These are phyloP conservation scores for Cyprinodon tularosa DNA, from an alignment of 2,113 vertebrate genomes.

Conservation along the genomic window DNA sequence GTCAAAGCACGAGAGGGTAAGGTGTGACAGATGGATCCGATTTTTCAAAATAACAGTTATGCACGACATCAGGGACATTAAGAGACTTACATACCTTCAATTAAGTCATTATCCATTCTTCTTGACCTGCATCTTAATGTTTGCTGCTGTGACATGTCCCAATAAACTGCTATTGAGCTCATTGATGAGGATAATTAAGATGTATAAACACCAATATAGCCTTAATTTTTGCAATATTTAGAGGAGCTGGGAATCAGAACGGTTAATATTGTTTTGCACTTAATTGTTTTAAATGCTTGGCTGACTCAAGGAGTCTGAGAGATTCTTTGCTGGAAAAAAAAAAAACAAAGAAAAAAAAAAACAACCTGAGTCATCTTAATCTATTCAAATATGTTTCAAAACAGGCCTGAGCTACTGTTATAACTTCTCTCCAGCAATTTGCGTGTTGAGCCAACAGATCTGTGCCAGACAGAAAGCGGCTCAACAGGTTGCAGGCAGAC, in stretches of 20 bases:
- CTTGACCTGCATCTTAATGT: neutral
- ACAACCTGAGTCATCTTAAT: neutral
- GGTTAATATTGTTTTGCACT: neutral
- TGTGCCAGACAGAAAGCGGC: slow-evolving; percentile 1
- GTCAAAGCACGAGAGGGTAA: slow-evolving; percentile 1
- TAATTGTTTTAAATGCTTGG: slow-evolving; percentile 9
- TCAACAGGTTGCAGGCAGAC: neutral
- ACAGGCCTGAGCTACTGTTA: neutral
- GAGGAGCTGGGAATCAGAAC: neutral
- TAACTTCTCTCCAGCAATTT: neutral
- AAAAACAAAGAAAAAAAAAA: slow-evolving; percentile 7
- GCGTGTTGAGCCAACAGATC: neutral
- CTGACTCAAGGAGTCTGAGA: slow-evolving; percentile 18
- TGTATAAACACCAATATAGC: neutral
- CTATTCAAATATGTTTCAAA: slow-evolving; percentile 7
- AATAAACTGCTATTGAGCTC: neutral
- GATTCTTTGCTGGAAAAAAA: slow-evolving; percentile 3
- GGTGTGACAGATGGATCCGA: neutral
- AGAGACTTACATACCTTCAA: neutral
- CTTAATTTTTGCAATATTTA: neutral
- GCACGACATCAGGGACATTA: neutral
- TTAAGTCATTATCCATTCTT: neutral
- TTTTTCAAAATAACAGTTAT: neutral
- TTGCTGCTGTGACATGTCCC: neutral
- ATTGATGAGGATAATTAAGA: neutral